These are phyloP conservation scores for Cavia porcellus DNA, from an alignment of 2,113 vertebrate genomes.

Conservation along the genomic window DNA sequence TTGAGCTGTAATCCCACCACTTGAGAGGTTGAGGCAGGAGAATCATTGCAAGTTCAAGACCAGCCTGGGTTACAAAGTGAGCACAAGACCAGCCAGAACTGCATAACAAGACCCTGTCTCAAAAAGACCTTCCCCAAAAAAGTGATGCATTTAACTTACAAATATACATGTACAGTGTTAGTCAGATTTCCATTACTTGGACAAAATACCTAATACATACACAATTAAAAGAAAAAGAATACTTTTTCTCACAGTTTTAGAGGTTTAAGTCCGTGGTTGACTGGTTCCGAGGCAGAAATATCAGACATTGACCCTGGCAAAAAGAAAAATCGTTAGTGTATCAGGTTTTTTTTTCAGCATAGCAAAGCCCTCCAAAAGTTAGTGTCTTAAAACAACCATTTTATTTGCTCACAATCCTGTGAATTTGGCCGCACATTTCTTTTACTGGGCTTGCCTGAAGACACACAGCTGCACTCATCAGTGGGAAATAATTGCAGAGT, in stretches of 20 bases:
- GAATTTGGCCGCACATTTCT: neutral
- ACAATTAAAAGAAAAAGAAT: neutral
- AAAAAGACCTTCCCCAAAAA: neutral
- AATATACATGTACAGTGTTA: neutral
- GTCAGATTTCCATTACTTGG: neutral
- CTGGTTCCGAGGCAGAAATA: neutral
- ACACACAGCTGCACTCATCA: neutral
- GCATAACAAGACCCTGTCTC: too few relatives aligned
- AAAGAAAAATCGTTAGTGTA: conserved; percentile 1
- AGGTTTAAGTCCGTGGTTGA: neutral
- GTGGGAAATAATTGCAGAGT: neutral
- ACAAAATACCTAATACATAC: neutral
- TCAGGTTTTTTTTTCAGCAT: neutral
- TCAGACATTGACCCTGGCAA: neutral
- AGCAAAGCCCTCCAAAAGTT: neutral
- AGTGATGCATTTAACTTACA: neutral
- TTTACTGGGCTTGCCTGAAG: neutral
- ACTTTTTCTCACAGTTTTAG: neutral
- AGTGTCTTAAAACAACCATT: neutral
- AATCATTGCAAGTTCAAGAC: too few relatives aligned
- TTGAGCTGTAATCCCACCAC: too few relatives aligned
- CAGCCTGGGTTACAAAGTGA: too few relatives aligned
- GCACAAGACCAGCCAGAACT: too few relatives aligned
- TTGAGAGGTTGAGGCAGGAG: too few relatives aligned
- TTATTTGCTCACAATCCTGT: neutral